These are phyloP conservation scores for Cyrtonyx montezumae DNA, from an alignment of 2,113 vertebrate genomes.

Conservation along the genomic window DNA sequence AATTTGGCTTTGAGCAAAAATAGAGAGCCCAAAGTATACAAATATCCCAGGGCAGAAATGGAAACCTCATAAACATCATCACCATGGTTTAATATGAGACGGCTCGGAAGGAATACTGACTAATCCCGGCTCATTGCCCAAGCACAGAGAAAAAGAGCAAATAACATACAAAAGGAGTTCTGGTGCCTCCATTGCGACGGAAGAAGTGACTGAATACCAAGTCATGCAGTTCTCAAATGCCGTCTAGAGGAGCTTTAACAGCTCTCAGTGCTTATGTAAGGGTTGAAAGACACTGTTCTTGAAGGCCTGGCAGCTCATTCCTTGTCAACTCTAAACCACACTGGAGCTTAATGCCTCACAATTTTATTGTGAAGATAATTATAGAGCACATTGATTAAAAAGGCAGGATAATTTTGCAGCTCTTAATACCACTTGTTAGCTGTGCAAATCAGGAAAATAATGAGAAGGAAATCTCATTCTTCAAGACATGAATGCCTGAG, in stretches of 20 bases:
- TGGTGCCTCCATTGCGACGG: not conserved
- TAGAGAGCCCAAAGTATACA: not conserved
- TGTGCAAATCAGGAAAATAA: constrained; percentile 28
- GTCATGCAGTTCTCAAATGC: not conserved
- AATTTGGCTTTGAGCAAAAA: not conserved
- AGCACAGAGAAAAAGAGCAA: not conserved
- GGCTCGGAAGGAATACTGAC: constrained; percentile 28
- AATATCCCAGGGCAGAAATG: not conserved
- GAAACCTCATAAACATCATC: constrained; percentile 38
- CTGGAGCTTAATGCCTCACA: constrained; percentile 3
- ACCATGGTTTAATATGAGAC: not conserved
- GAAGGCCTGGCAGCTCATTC: not conserved
- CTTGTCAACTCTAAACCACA: constrained; percentile 1
- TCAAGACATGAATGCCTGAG: not conserved
- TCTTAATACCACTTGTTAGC: not conserved
- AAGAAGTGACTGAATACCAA: not conserved
- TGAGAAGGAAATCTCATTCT: constrained; percentile 3
- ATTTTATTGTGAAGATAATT: constrained; percentile 62
- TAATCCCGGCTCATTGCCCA: constrained; percentile 10
- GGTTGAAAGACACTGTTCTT: not conserved
- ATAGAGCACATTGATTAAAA: constrained; percentile 1
- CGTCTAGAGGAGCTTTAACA: not conserved
- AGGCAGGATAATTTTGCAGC: constrained; percentile 12
- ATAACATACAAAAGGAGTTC: not conserved
- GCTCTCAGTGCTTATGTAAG: not conserved